Conservation (phyloP, 2,888 invertebrate species). For the Augiades crinisus region DNA sequence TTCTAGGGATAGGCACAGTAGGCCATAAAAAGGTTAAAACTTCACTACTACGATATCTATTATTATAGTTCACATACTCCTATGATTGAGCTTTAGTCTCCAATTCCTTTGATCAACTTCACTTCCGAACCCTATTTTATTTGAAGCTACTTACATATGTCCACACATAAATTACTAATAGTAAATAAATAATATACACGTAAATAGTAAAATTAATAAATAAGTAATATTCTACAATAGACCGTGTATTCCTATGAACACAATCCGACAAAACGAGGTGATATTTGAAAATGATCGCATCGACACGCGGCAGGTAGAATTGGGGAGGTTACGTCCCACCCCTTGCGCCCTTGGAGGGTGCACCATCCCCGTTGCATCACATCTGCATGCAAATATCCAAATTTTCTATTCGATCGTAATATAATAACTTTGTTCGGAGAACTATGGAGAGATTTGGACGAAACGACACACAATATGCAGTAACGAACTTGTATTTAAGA, state of each 20-base stretch:
- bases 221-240: neutral
- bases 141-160: neutral
- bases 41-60: no score
- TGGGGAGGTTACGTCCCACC: constrained; percentile 30
- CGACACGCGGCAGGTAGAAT: neutral
- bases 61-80: no score
- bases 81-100: no score
- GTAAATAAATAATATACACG: neutral
- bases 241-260: constrained; percentile 1
- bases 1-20: no score
- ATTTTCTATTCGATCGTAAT: constrained; percentile 64
- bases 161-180: no score
- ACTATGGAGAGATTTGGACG: constrained; percentile 20
- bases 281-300: constrained; percentile 7
- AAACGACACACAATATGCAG: neutral
- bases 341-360: constrained; percentile 27
- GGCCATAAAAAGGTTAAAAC: no score
- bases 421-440: constrained; percentile 32
- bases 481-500: constrained; percentile 5
- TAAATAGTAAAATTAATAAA: neutral
- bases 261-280: constrained; percentile 4
- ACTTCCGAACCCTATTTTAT: no score
- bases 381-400: constrained; percentile 70
- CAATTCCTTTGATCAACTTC: no score
- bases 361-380: constrained; percentile 37